A percentile compares a stretch with the other conserved stretches of the same genome.
These are phyloP conservation scores for Pogonophryne albipinna DNA, from an alignment of 2,797 vertebrate species.

Conservation along the genomic window DNA sequence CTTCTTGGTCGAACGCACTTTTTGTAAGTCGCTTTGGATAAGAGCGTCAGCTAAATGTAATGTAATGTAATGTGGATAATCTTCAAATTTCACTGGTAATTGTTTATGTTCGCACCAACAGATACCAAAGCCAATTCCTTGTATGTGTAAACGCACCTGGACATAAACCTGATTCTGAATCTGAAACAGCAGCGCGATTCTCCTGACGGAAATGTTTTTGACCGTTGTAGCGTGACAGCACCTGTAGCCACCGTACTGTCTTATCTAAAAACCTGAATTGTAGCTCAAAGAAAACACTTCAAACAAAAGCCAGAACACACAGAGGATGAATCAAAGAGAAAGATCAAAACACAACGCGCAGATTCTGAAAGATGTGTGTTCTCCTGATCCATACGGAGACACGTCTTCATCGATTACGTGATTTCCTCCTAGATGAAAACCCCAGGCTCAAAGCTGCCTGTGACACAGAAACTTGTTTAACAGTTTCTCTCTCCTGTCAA, in stretches of 20 bases:
- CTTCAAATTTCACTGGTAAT: too few species aligned
- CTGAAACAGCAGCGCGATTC: too few species aligned
- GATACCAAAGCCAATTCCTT: too few species aligned
- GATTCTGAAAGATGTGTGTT: neutral
- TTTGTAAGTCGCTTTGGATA: too few species aligned
- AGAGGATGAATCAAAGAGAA: neutral
- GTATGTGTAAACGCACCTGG: too few species aligned
- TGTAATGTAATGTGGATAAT: too few species aligned
- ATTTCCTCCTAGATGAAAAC: neutral
- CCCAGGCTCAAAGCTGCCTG: conserved; percentile 14
- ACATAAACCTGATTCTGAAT: too few species aligned
- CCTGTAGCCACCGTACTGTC: neutral
- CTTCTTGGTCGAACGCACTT: too few species aligned
- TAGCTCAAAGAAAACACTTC: conserved; percentile 26
- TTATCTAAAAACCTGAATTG: neutral
- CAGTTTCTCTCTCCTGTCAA: neutral
- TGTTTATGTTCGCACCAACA: too few species aligned
- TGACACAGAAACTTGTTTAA: neutral
- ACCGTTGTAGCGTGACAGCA: too few species aligned
- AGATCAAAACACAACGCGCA: conserved; percentile 10
- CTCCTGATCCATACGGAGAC: neutral
- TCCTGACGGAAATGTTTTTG: too few species aligned
- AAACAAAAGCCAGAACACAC: conserved; percentile 23
- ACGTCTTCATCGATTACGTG: neutral
- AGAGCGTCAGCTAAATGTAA: too few species aligned